Evolutionary conservation across 2,113 vertebrate species (phyloP).

Genomic region (Tenrec ecaudatus): DNA sequence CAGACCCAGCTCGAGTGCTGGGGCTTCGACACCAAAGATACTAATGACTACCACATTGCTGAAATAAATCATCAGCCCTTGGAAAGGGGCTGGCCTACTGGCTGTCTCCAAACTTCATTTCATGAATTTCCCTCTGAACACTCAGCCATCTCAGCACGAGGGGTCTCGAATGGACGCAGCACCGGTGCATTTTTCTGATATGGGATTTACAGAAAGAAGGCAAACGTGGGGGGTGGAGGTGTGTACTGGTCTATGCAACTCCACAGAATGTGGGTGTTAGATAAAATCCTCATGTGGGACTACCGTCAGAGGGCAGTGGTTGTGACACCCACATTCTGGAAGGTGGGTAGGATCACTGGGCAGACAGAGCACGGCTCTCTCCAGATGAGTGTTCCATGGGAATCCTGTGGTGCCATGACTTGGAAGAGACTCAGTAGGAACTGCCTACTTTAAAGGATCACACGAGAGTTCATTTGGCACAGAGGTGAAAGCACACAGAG

Average conservation of each 20-base stretch:
- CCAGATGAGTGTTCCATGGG: not conserved
- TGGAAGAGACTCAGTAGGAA: not conserved
- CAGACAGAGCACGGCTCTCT: not conserved
- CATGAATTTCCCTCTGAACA: constrained; percentile 62
- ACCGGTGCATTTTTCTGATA: constrained; percentile 40
- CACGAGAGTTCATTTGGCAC: not conserved
- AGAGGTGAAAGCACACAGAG: not conserved
- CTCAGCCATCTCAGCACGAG: constrained; percentile 29
- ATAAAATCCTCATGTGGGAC: not conserved
- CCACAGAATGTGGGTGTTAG: not conserved
- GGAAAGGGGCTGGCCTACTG: constrained; percentile 57
- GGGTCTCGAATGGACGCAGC: constrained; percentile 30
- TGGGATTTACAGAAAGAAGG: not conserved
- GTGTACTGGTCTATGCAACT: rapidly evolving
- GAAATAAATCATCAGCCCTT: constrained; percentile 70
- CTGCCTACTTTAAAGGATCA: not conserved
- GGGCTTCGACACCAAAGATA: constrained; percentile 49
- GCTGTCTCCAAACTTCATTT: constrained; percentile 69
- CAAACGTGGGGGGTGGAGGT: not conserved
- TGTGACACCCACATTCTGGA: not conserved
- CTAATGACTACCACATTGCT: constrained; percentile 64
- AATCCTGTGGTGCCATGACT: not conserved
- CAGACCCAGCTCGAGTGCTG: constrained; percentile 52
- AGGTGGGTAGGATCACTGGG: not conserved
- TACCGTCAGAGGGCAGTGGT: rapidly evolving